phyloP scores from a whole-genome alignment of 2,113 vertebrate genomes.

The Tachysurus vachellii region DNA sequence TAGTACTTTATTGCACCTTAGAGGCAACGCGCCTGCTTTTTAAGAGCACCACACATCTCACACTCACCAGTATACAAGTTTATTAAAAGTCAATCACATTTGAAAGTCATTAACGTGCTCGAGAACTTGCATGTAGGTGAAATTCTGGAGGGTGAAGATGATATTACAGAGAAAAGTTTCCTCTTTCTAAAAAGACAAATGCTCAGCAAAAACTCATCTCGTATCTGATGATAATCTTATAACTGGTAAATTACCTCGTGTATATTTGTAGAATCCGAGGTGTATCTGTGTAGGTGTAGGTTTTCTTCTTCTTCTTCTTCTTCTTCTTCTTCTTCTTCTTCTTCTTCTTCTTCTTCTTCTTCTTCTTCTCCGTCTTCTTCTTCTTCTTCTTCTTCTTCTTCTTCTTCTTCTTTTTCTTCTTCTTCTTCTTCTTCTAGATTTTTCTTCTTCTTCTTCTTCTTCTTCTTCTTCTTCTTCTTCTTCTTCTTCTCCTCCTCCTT shows the following conservation, averaged over 20 bases:
- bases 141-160: conserved; percentile 28
- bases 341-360: too few species aligned
- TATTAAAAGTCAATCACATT: conserved; percentile 48
- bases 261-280: conserved; percentile 16
- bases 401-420: too few species aligned
- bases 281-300: not conserved
- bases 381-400: too few species aligned
- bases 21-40: conserved; percentile 21
- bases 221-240: conserved; percentile 51
- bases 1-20: conserved; percentile 40
- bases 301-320: too few species aligned
- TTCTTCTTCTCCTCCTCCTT: too few species aligned
- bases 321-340: too few species aligned
- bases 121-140: not conserved
- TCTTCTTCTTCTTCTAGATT: too few species aligned
- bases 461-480: too few species aligned
- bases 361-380: too few species aligned
- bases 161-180: conserved; percentile 34
- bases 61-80: conserved; percentile 7
- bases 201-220: conserved; percentile 45
- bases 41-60: not conserved
- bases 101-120: conserved; percentile 20
- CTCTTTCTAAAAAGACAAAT: conserved; percentile 40
- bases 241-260: conserved; percentile 47
- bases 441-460: too few species aligned